phyloP scores from a whole-genome alignment of 2,888 invertebrate species.

The Stenichneumon culpator region DNA sequence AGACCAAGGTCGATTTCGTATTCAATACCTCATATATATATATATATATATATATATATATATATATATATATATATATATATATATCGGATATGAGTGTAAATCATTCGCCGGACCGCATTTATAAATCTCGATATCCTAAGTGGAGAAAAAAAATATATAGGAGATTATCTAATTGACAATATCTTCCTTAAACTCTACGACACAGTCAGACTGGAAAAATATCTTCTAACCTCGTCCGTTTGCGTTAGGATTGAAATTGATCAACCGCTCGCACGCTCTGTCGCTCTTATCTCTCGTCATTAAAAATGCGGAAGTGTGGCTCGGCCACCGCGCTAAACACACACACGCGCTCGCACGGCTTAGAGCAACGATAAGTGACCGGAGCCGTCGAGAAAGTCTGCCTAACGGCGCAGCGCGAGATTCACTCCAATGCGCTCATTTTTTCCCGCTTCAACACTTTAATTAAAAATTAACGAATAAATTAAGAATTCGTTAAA shows the following conservation, averaged over 20 bases:
- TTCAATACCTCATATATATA: too few species aligned
- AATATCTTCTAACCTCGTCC: slow-evolving; percentile 73
- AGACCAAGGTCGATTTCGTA: too few species aligned
- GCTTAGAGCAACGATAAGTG: slow-evolving; percentile 1
- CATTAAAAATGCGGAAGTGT: slow-evolving; percentile 44
- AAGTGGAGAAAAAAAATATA: slow-evolving; percentile 17
- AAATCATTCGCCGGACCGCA: slow-evolving; percentile 14
- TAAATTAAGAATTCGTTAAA: neutral
- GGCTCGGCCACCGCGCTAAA: slow-evolving; percentile 14
- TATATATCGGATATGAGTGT: neutral
- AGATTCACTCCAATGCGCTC: neutral
- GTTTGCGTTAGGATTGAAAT: slow-evolving; percentile 47
- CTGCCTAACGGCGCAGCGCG: neutral
- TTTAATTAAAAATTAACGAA: too few species aligned
- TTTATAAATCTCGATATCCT: neutral
- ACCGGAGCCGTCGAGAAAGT: slow-evolving; percentile 20
- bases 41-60: too few species aligned
- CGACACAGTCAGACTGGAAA: slow-evolving; percentile 75
- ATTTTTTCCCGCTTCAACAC: neutral
- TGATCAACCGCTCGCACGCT: neutral
- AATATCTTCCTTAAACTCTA: slow-evolving; percentile 73
- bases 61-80: too few species aligned
- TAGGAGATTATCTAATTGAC: slow-evolving; percentile 76
- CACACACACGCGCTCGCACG: slow-evolving; percentile 16
- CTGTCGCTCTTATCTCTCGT: slow-evolving; percentile 6